phyloP scores from a whole-genome alignment of 1,140 invertebrate species.

The Polyergus mexicanus region DNA sequence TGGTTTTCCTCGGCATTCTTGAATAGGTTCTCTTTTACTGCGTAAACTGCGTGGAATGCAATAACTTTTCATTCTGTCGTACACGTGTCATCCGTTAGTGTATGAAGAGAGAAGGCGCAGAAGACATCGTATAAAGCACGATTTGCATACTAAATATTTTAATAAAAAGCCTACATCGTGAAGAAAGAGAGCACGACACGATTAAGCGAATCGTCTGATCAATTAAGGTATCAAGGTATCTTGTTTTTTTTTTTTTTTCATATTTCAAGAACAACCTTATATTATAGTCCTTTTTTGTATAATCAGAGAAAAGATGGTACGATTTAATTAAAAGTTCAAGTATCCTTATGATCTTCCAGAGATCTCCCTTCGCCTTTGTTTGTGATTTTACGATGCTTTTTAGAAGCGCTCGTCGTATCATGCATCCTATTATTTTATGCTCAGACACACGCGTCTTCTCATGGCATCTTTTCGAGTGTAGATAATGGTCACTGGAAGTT shows the following conservation, averaged over 20 bases:
- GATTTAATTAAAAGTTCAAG: not conserved
- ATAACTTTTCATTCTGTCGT: conserved; percentile 39
- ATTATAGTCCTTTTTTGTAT: not conserved
- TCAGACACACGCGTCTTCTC: conserved; percentile 18
- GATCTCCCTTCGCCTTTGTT: too few relatives aligned
- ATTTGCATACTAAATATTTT: not conserved
- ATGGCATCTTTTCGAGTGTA: conserved; percentile 18
- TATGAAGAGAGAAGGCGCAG: not conserved
- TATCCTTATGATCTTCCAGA: not conserved
- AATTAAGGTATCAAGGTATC: not conserved
- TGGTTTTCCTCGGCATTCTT: conserved; percentile 34
- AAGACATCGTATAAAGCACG: not conserved
- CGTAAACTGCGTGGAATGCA: conserved; percentile 18
- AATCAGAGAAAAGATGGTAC: not conserved
- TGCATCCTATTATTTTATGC: conserved; percentile 34
- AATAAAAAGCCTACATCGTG: not conserved
- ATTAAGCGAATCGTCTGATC: not conserved
- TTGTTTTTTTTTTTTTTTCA: not conserved
- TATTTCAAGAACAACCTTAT: not conserved
- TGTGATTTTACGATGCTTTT: not conserved
- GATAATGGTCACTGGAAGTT: conserved; percentile 40
- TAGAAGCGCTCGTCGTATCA: not conserved
- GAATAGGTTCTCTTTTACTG: not conserved
- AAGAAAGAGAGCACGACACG: not conserved
- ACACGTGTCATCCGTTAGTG: not conserved